Percentiles rank a stretch among this genome's conserved stretches.
These are phyloP conservation scores for Talpa occidentalis DNA, from an alignment of 2,113 vertebrate genomes.

Conservation along the genomic window DNA sequence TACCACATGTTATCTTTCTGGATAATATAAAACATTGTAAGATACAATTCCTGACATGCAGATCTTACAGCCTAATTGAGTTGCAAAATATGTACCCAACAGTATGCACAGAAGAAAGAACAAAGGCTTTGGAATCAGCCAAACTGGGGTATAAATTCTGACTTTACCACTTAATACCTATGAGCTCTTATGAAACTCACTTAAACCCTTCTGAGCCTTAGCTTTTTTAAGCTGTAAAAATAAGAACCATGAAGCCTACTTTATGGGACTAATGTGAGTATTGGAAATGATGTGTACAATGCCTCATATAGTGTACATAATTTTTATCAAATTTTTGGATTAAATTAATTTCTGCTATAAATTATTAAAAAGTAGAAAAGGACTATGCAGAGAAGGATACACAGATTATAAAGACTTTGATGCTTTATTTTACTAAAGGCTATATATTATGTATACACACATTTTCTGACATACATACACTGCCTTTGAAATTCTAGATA, in stretches of 20 bases:
- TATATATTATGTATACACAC: neutral
- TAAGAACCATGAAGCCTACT: conserved; percentile 2
- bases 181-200: neutral
- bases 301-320: neutral
- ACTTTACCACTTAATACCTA: neutral
- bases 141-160: conserved; percentile 8
- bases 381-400: conserved; percentile 12
- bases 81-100: neutral
- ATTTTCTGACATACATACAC: neutral
- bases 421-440: conserved; percentile 1
- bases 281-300: neutral
- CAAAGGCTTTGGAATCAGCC: neutral
- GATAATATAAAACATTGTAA: neutral
- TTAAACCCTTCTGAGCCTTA: neutral
- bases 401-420: conserved; percentile 1
- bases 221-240: conserved; percentile 56
- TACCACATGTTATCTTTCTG: conserved; percentile 4
- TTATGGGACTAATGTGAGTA: neutral
- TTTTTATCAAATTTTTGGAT: neutral
- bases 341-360: conserved; percentile 45
- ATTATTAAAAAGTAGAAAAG: conserved; percentile 33
- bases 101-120: neutral
- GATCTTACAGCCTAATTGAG: conserved; percentile 10
- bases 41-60: neutral
- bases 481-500: conserved; percentile 39